phyloP scores from a whole-genome alignment of 2,888 invertebrate genomes.

The Lordiphosa fenestrarum region DNA sequence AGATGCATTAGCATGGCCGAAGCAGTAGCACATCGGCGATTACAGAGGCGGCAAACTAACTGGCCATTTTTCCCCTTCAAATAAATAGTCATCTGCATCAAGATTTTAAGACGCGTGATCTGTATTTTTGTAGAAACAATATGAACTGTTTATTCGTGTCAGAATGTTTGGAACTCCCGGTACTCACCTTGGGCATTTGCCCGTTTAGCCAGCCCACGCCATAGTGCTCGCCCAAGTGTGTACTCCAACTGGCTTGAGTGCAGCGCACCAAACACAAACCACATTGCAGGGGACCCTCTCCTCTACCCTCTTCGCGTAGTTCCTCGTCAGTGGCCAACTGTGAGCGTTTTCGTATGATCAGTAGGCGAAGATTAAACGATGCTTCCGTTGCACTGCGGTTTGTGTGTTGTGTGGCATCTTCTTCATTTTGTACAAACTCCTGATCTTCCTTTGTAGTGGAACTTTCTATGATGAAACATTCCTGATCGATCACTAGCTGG shows the following conservation, averaged over 20 bases:
- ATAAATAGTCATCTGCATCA: not conserved
- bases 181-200: constrained; percentile 27
- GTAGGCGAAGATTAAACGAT: constrained; percentile 59
- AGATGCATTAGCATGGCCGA: not conserved
- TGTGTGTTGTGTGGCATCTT: too few relatives aligned
- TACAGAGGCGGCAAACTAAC: not conserved
- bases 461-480: too few relatives aligned
- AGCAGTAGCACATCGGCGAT: not conserved
- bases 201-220: constrained; percentile 77
- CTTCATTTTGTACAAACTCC: too few relatives aligned
- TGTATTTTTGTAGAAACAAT: not conserved
- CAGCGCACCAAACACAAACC: constrained; percentile 72
- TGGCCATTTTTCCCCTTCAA: not conserved
- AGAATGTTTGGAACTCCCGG: not conserved
- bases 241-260: constrained; percentile 47
- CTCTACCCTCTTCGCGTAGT: constrained; percentile 43
- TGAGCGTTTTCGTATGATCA: constrained; percentile 69
- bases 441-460: too few relatives aligned
- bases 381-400: not conserved
- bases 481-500: too few relatives aligned
- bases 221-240: constrained; percentile 74
- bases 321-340: constrained; percentile 64
- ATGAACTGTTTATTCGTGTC: not conserved
- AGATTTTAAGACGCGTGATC: not conserved
- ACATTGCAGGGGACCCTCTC: constrained; percentile 62